These are phyloP conservation scores for Phyllotreta striolata DNA, from an alignment of 2,888 invertebrate species.

Conservation along the genomic window DNA sequence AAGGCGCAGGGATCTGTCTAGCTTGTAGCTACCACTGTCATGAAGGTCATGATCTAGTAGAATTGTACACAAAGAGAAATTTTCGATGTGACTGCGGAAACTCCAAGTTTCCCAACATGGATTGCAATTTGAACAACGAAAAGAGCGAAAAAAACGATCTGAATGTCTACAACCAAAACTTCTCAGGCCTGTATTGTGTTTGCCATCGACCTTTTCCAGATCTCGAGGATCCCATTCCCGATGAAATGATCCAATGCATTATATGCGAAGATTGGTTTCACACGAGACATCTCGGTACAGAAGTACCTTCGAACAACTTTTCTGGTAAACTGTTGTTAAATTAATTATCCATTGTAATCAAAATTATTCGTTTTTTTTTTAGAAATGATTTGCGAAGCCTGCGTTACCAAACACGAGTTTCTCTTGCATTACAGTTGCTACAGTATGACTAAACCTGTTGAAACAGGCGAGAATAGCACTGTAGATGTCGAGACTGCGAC, in stretches of 20 bases:
- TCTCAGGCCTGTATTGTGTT: constrained; percentile 88
- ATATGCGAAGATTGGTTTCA: constrained; percentile 99
- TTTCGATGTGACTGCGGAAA: constrained; percentile 97
- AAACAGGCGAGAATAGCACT: constrained; percentile 37
- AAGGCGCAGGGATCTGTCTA: constrained; percentile 86
- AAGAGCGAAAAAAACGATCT: constrained; percentile 72
- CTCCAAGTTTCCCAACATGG: constrained; percentile 68
- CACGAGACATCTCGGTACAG: constrained; percentile 74
- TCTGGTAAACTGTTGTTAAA: constrained; percentile 42
- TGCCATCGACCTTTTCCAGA: constrained; percentile 96
- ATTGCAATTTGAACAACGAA: constrained; percentile 72
- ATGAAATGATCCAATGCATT: constrained; percentile 96
- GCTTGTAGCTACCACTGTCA: constrained; percentile 96
- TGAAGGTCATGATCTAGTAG: constrained; percentile 93
- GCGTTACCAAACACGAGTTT: constrained; percentile 80
- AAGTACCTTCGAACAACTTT: constrained; percentile 64
- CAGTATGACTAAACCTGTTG: constrained; percentile 49
- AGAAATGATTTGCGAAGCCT: constrained; percentile 85
- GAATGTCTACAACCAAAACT: constrained; percentile 93
- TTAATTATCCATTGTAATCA: constrained; percentile 2
- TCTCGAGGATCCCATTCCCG: constrained; percentile 79
- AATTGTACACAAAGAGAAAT: constrained; percentile 95
- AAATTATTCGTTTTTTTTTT: constrained; percentile 33
- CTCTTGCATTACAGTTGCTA: constrained; percentile 73
- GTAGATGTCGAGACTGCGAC: constrained; percentile 36